Conservation (phyloP, 2,113 vertebrate species). For the Podarcis muralis region DNA sequence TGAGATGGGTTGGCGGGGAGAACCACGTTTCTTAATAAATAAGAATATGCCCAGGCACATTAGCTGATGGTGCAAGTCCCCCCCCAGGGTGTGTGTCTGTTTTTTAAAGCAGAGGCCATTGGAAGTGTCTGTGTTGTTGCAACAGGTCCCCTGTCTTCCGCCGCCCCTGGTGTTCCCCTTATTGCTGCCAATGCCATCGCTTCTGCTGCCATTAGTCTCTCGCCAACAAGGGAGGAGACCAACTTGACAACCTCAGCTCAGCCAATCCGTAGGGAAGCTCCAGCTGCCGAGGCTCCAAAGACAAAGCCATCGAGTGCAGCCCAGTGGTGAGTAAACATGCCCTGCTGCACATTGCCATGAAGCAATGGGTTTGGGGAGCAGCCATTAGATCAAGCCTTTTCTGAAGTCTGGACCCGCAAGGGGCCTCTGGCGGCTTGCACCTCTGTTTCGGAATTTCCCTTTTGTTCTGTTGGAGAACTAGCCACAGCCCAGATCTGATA, state of each 20-base stretch:
- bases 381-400: background rate
- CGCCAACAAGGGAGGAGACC: conserved; percentile 32
- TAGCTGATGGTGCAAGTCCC: background rate
- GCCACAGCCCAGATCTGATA: background rate
- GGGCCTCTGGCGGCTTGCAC: background rate
- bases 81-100: background rate
- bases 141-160: conserved; percentile 38
- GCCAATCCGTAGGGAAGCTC: conserved; percentile 18
- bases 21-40: too few relatives aligned
- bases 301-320: background rate
- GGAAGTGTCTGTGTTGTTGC: background rate
- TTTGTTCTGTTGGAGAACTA: background rate
- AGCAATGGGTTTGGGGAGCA: background rate
- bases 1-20: background rate
- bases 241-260: background rate
- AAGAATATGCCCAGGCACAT: background rate
- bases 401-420: background rate
- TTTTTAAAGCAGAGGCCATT: background rate
- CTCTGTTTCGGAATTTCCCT: background rate
- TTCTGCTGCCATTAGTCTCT: conserved; percentile 33
- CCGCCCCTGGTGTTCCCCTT: background rate
- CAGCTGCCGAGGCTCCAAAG: conserved; percentile 3
- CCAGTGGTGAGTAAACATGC: conserved; percentile 48
- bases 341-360: background rate
- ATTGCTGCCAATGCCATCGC: conserved; percentile 6